Conservation (phyloP, 2,797 vertebrate genomes). For the Euthynnus affinis region DNA sequence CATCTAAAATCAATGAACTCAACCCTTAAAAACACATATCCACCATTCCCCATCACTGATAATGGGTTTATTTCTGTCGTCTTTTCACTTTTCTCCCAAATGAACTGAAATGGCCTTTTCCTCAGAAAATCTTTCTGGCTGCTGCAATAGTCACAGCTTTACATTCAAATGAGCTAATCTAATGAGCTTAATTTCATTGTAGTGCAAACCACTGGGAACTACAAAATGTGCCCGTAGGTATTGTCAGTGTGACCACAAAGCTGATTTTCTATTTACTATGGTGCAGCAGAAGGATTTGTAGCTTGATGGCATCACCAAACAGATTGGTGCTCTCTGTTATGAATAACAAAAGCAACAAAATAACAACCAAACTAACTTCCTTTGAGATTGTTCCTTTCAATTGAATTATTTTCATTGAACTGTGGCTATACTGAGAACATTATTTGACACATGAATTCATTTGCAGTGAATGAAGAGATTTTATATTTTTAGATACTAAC, state of each 20-base stretch:
- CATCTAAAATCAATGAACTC: conserved; percentile 4
- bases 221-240: conserved; percentile 48
- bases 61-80: conserved; percentile 1
- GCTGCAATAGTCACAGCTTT: conserved; percentile 53
- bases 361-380: background rate
- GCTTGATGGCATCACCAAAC: conserved; percentile 49
- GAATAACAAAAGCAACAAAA: conserved; percentile 30
- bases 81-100: conserved; percentile 14
- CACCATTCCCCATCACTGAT: conserved; percentile 10
- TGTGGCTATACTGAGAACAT: background rate
- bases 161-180: conserved; percentile 61
- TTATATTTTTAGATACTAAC: background rate
- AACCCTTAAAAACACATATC: conserved; percentile 12
- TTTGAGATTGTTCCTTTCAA: background rate
- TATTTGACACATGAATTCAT: background rate
- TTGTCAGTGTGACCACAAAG: conserved; percentile 62
- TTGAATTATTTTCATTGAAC: background rate
- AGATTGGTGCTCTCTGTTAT: conserved; percentile 14
- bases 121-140: conserved; percentile 29
- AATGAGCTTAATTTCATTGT: conserved; percentile 63
- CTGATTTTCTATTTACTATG: conserved; percentile 54
- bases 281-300: conserved; percentile 38
- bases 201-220: conserved; percentile 49
- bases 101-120: conserved; percentile 36
- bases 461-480: background rate